Evolutionary conservation across 2,888 invertebrate species (phyloP).

Genomic region (Pachymerium ferrugineum): DNA sequence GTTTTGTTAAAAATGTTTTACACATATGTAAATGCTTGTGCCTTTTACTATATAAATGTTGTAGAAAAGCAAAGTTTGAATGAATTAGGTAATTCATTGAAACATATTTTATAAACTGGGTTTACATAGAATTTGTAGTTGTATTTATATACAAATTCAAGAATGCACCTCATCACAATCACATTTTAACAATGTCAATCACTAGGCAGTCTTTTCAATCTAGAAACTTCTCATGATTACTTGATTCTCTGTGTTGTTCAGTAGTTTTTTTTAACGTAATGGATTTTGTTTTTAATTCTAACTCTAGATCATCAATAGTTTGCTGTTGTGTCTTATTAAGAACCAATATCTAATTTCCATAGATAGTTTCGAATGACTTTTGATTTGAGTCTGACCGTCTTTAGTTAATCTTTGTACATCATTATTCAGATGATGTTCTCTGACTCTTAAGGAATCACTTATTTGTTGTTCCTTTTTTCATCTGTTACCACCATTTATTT

Average conservation of each 20-base stretch:
- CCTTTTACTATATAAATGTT: too few relatives aligned
- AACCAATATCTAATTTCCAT: background rate
- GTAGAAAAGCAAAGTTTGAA: too few relatives aligned
- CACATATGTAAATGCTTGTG: too few relatives aligned
- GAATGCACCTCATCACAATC: too few relatives aligned
- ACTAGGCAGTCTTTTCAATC: background rate
- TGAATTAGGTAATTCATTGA: too few relatives aligned
- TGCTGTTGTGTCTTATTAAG: background rate
- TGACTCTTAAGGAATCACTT: background rate
- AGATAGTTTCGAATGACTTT: background rate
- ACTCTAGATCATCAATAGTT: background rate
- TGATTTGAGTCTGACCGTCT: background rate
- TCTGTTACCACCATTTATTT: too few relatives aligned
- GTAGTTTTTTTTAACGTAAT: background rate
- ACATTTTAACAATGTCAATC: too few relatives aligned
- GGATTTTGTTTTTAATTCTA: background rate
- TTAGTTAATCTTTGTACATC: background rate
- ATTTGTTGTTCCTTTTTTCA: background rate
- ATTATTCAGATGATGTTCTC: background rate
- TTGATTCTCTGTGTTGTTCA: background rate
- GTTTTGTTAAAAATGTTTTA: too few relatives aligned
- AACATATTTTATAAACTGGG: too few relatives aligned
- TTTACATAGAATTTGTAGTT: too few relatives aligned
- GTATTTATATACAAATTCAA: too few relatives aligned
- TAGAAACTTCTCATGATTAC: background rate